A percentile compares a stretch with the other conserved stretches of the same genome.
Evolutionary conservation across 2,888 invertebrate species (phyloP).

Genomic region (Tiliacea citrago): DNA sequence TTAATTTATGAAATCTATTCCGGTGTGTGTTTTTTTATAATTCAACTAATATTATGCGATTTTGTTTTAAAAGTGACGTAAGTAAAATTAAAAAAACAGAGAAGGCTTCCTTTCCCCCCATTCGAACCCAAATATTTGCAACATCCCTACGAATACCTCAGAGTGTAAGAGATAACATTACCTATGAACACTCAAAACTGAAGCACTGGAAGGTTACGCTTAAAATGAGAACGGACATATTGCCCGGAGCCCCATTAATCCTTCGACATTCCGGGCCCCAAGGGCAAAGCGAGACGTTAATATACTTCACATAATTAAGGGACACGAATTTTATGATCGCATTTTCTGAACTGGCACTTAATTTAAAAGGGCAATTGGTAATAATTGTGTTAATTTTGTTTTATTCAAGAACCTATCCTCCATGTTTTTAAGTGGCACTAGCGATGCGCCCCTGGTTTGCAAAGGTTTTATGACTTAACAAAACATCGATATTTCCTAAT

Average conservation of each 20-base stretch:
- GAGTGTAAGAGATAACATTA: conserved; percentile 57
- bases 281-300: conserved; percentile 45
- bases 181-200: conserved; percentile 51
- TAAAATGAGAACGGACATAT: conserved; percentile 65
- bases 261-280: conserved; percentile 65
- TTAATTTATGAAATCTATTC: too few relatives aligned
- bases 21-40: too few relatives aligned
- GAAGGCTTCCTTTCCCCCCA: background rate
- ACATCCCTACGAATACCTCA: conserved; percentile 10
- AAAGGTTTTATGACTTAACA: background rate
- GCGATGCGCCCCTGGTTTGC: background rate
- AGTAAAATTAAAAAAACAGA: too few relatives aligned
- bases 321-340: conserved; percentile 57
- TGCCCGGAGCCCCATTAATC: conserved; percentile 66
- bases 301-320: conserved; percentile 65
- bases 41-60: too few relatives aligned
- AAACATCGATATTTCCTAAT: too few relatives aligned
- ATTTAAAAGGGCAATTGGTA: conserved; percentile 48
- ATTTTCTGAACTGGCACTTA: conserved; percentile 50
- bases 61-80: too few relatives aligned
- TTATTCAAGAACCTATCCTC: background rate
- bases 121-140: background rate
- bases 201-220: conserved; percentile 54
- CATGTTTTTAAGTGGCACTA: background rate
- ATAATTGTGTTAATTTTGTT: conserved; percentile 25